Evolutionary conservation across 2,797 vertebrate genomes (phyloP), one percentile per base, ranked within the genome.

Genomic region (Phrynocephalus forsythii): DNA sequence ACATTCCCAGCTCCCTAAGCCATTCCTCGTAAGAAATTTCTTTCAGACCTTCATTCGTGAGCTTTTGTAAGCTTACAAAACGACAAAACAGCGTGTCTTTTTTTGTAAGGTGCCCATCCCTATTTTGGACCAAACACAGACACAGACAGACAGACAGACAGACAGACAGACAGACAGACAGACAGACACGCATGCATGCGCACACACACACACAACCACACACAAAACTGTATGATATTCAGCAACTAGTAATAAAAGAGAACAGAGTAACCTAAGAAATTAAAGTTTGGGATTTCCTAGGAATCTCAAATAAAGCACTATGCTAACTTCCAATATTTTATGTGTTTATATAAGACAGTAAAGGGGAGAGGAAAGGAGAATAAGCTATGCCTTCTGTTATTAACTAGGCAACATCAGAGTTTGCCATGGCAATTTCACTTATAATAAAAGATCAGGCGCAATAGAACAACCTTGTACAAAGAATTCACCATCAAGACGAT

Each of bases 381-480:
- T 93, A 92, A 94, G 94, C 88, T 89, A 68, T 89, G 90, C 90
- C 86, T 81, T 79, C 44, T 82, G 24, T 88, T 87, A 89, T 93
- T 93, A 95, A 75, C 91, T 89, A 18, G 11, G 22, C 82, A 73
- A 66, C 71, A 92, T 93, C 68, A 92, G 94, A 93, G 90, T 93
- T 94, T 92, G 93, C 89, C 82, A 77, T 93, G 92, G 90, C 86
- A 87, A 95, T 94, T 95, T 88, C 26, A 20, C 52, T 88, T 81
- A 52, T 76, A 82, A 91, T 28, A 79, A 0, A 86, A 60, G 83
- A 73, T 87, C 84, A 86, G 83, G 88, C 22, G 84, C 75, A 8
- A 33, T 94, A 30, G 85, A 88, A 60, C 33, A 76, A 89, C 76
- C 83, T 87, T 94, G 78, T 75, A 76, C 79, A 84, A 60, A 72